Conservation (phyloP, 2,113 vertebrate genomes). For the Ia io region DNA sequence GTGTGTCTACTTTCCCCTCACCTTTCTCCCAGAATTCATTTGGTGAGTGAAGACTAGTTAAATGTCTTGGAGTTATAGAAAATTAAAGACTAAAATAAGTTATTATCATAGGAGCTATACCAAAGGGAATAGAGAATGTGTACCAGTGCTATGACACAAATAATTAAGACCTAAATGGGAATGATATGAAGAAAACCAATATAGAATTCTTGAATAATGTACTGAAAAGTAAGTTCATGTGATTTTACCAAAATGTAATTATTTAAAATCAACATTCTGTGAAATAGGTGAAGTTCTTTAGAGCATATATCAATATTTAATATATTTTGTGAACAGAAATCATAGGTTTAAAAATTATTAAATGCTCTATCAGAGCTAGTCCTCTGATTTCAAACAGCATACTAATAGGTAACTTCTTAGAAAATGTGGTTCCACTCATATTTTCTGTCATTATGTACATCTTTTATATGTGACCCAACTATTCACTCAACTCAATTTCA, state of each 20-base stretch:
- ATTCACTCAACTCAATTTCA: not conserved
- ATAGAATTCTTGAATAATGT: conserved; percentile 25
- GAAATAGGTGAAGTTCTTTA: conserved; percentile 36
- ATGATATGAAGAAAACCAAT: conserved; percentile 25
- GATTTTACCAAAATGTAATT: conserved; percentile 21
- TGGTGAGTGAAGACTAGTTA: conserved; percentile 20
- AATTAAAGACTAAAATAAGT: conserved; percentile 35
- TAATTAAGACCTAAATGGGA: conserved; percentile 39
- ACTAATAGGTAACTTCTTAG: not conserved
- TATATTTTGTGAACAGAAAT: conserved; percentile 27
- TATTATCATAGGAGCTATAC: not conserved
- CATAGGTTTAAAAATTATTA: conserved; percentile 35
- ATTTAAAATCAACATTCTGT: conserved; percentile 39
- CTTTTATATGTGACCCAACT: not conserved
- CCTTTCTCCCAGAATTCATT: not conserved
- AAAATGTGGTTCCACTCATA: not conserved
- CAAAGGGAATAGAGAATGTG: conserved; percentile 16
- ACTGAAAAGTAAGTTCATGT: conserved; percentile 26
- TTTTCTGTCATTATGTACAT: not conserved
- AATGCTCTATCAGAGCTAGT: conserved; percentile 1
- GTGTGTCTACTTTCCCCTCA: not conserved
- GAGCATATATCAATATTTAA: conserved; percentile 21
- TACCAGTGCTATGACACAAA: not conserved
- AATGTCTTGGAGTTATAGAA: not conserved
- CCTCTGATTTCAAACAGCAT: conserved; percentile 23